Percentiles rank a stretch among this genome's conserved stretches.
Evolutionary conservation across 2,888 invertebrate genomes (phyloP).

Genomic region (Drosophila mercatorum): DNA sequence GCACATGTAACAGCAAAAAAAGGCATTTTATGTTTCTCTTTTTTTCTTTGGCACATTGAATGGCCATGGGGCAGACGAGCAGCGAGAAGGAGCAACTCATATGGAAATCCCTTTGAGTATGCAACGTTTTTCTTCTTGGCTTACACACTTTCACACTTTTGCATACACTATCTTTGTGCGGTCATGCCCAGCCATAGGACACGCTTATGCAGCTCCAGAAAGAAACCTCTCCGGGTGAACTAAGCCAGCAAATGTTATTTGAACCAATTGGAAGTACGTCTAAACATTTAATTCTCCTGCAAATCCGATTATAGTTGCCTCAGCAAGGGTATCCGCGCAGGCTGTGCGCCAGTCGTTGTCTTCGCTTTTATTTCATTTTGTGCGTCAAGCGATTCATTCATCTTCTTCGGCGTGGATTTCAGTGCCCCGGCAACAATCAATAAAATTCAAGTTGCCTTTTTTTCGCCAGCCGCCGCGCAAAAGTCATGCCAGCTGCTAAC

Average conservation of each 20-base stretch:
- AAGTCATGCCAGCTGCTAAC: conserved; percentile 71
- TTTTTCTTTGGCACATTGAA: conserved; percentile 24
- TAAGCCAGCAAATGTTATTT: neutral
- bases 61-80: conserved; percentile 53
- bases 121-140: conserved; percentile 40
- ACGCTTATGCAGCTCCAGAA: too few species aligned
- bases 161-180: conserved; percentile 22
- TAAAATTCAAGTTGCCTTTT: conserved; percentile 77
- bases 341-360: neutral
- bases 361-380: conserved; percentile 42
- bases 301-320: neutral
- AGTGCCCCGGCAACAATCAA: conserved; percentile 65
- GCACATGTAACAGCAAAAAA: conserved; percentile 28
- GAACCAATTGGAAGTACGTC: neutral
- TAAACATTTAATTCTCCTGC: neutral
- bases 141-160: conserved; percentile 53
- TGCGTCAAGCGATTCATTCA: conserved; percentile 74
- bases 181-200: neutral
- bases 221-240: too few species aligned
- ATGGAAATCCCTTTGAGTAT: conserved; percentile 74
- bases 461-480: conserved; percentile 56
- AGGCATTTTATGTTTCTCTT: conserved; percentile 19
- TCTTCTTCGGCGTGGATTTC: conserved; percentile 73
- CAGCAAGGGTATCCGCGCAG: conserved; percentile 22
- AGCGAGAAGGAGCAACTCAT: conserved; percentile 54